Conservation (phyloP, 2,113 vertebrate genomes). For the Mesitornis unicolor region DNA sequence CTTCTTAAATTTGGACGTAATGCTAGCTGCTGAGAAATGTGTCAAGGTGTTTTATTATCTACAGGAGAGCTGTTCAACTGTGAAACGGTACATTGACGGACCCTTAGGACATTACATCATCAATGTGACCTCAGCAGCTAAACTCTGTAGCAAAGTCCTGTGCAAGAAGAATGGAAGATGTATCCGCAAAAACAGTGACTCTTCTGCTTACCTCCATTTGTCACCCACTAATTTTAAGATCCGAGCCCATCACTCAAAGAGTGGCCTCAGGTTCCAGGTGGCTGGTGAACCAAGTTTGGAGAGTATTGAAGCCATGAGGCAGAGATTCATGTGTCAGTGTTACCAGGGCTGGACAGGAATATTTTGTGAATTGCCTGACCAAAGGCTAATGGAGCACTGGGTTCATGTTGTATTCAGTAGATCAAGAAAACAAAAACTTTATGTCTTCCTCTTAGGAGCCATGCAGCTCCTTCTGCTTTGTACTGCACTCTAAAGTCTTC, state of each 20-base stretch:
- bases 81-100: constrained; percentile 83
- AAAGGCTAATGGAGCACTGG: neutral
- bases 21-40: neutral
- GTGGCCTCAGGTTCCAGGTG: constrained; percentile 68
- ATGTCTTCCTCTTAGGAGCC: neutral
- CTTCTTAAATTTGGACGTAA: neutral
- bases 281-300: constrained; percentile 72
- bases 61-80: constrained; percentile 82
- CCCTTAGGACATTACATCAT: constrained; percentile 84
- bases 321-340: constrained; percentile 87
- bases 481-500: neutral
- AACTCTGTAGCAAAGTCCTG: constrained; percentile 86
- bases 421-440: neutral
- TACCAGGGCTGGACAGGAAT: constrained; percentile 88
- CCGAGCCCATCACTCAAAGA: neutral
- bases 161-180: constrained; percentile 89
- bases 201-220: constrained; percentile 81
- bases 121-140: constrained; percentile 89
- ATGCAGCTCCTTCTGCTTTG: constrained; percentile 5
- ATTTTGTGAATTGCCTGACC: constrained; percentile 83
- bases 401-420: neutral
- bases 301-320: constrained; percentile 78
- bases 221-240: constrained; percentile 79
- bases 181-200: constrained; percentile 78
- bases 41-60: neutral